phyloP scores from a whole-genome alignment of 2,113 vertebrate genomes.

The Cepphus grylle region DNA sequence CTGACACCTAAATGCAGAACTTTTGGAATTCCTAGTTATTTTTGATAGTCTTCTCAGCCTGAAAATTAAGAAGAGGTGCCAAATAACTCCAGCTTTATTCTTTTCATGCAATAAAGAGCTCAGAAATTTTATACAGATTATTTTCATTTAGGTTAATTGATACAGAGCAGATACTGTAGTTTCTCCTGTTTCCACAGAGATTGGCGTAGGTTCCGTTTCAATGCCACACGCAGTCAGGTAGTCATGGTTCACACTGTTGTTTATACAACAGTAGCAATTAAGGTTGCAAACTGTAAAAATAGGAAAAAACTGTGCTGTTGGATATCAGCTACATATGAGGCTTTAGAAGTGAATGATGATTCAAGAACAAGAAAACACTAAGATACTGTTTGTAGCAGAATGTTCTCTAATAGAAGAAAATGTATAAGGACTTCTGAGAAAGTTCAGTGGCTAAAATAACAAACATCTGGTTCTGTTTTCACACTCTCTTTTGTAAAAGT shows the following conservation, averaged over 20 bases:
- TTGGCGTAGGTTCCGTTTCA: neutral
- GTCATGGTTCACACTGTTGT: neutral
- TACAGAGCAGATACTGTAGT: neutral
- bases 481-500: neutral
- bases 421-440: neutral
- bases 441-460: neutral
- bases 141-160: neutral
- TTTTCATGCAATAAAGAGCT: neutral
- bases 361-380: neutral
- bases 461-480: neutral
- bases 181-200: neutral
- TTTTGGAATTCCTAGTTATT: neutral
- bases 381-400: neutral
- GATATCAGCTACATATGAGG: neutral
- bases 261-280: neutral
- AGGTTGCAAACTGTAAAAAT: neutral
- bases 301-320: neutral
- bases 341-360: neutral
- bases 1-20: neutral
- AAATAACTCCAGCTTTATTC: neutral
- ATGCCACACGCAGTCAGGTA: neutral
- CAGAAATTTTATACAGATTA: neutral
- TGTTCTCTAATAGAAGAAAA: neutral
- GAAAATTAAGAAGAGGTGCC: neutral
- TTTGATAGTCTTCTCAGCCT: neutral